These are phyloP conservation scores for Acyrthosiphon pisum DNA, from an alignment of 1,140 invertebrate genomes.

Conservation along the genomic window DNA sequence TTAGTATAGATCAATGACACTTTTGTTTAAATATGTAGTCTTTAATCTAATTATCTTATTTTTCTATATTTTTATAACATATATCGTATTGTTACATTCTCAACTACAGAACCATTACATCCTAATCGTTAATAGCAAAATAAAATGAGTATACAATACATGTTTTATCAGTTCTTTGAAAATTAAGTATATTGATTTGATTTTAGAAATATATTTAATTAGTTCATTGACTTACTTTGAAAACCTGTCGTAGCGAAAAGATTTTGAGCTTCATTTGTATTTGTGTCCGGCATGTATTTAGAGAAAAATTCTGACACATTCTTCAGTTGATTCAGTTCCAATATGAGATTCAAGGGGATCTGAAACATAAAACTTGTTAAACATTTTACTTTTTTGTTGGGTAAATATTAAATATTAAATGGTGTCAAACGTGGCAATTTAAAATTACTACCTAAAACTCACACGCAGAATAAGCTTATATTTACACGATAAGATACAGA, in stretches of 20 bases:
- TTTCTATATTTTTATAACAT: not conserved
- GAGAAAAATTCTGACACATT: slow-evolving; percentile 39
- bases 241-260: not conserved
- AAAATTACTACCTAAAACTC: not conserved
- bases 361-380: not conserved
- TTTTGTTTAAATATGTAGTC: not conserved
- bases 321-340: slow-evolving; percentile 20
- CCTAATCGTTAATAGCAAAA: not conserved
- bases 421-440: not conserved
- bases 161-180: not conserved
- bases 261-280: not conserved
- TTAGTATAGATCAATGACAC: not conserved
- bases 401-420: not conserved
- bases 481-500: too few relatives aligned
- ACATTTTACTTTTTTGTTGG: not conserved
- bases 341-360: slow-evolving; percentile 32
- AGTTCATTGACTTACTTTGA: slow-evolving; percentile 44
- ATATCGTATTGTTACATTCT: not conserved
- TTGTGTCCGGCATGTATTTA: slow-evolving; percentile 15
- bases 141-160: too few relatives aligned
- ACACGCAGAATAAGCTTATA: too few relatives aligned
- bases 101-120: not conserved
- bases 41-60: not conserved
- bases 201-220: not conserved
- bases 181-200: not conserved